Conservation (phyloP, 2,797 vertebrate species). For the Paramormyrops hopkinsi region DNA sequence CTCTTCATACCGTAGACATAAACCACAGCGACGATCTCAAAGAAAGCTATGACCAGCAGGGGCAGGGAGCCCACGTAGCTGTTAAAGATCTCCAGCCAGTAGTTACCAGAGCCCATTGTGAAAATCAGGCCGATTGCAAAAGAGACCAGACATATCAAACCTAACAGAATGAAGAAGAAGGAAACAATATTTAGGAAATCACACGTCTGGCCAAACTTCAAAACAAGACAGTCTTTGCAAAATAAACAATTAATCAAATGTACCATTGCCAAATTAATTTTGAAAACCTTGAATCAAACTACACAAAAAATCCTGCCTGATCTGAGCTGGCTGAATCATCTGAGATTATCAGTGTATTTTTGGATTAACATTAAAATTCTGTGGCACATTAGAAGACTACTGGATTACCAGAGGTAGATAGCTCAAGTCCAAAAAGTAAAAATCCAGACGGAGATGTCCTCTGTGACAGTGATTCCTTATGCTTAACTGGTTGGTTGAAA, state of each 20-base stretch:
- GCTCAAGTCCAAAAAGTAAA: background rate
- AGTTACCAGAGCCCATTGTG: constrained; percentile 75
- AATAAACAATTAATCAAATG: background rate
- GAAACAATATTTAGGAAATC: background rate
- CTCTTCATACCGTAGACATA: constrained; percentile 71
- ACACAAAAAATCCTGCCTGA: background rate
- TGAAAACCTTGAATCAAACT: background rate
- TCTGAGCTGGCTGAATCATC: background rate
- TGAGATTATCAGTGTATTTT: background rate
- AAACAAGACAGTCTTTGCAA: background rate
- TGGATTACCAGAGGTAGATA: background rate
- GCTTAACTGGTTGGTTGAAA: background rate
- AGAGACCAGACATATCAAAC: constrained; percentile 55
- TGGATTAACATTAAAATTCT: background rate
- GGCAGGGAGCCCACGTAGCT: constrained; percentile 69
- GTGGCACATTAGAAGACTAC: background rate
- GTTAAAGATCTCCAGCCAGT: constrained; percentile 89
- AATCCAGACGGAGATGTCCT: background rate
- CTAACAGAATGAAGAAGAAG: constrained; percentile 44
- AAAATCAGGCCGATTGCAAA: constrained; percentile 72
- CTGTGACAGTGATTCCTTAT: background rate
- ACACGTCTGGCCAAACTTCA: background rate
- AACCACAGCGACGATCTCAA: constrained; percentile 65
- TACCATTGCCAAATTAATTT: background rate
- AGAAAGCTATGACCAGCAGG: constrained; percentile 75